Conservation (phyloP, 2,113 vertebrate genomes). For the Chamaea fasciata region DNA sequence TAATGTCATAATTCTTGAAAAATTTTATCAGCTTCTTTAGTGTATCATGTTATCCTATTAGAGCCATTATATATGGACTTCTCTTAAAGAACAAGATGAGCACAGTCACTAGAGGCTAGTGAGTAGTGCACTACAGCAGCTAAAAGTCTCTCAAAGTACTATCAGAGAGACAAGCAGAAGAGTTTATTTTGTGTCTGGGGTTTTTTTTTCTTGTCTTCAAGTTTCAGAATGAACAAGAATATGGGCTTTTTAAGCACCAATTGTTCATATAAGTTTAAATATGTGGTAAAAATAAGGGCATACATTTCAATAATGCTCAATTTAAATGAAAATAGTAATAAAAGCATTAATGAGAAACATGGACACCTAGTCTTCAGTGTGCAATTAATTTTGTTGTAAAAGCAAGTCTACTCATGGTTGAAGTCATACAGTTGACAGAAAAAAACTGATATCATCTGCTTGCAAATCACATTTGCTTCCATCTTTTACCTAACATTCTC, state of each 20-base stretch:
- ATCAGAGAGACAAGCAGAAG: not conserved
- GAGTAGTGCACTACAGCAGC: not conserved
- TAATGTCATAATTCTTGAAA: not conserved
- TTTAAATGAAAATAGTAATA: not conserved
- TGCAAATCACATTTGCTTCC: not conserved
- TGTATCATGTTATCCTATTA: not conserved
- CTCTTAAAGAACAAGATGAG: not conserved
- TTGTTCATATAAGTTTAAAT: not conserved
- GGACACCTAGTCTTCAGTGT: not conserved
- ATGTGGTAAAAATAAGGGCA: not conserved
- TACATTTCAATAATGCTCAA: not conserved
- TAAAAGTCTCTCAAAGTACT: not conserved
- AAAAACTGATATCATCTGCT: not conserved
- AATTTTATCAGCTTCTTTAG: not conserved
- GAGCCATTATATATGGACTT: not conserved
- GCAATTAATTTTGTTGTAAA: not conserved
- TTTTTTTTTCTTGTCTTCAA: not conserved
- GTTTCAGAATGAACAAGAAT: not conserved
- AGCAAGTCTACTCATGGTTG: not conserved
- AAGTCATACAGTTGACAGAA: not conserved
- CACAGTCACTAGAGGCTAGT: not conserved
- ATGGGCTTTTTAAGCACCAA: not conserved
- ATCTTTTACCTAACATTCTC: not conserved
- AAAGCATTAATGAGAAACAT: not conserved
- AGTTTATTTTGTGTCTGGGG: not conserved